Evolutionary conservation across 2,113 vertebrate species (phyloP).

Genomic region (Ciconia stormi): DNA sequence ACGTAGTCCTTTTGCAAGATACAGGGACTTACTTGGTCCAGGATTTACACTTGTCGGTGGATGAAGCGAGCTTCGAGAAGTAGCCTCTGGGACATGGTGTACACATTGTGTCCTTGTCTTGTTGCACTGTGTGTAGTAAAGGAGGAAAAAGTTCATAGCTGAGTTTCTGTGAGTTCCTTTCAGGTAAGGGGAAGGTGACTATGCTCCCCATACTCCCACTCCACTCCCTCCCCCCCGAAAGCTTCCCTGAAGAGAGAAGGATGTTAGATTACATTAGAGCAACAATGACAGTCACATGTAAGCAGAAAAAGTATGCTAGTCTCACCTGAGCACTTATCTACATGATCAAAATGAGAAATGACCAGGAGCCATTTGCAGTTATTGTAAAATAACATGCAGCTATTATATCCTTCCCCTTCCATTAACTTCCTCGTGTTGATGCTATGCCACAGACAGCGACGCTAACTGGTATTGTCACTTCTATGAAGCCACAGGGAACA

Average conservation of each 20-base stretch:
- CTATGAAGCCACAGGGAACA: not conserved
- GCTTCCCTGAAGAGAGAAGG: not conserved
- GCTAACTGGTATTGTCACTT: not conserved
- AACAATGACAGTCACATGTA: not conserved
- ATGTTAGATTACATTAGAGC: not conserved
- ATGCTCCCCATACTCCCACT: not conserved
- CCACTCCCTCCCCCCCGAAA: not conserved
- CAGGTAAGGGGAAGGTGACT: not conserved
- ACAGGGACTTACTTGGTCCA: slow-evolving; percentile 90
- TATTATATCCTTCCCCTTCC: not conserved
- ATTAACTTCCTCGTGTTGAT: not conserved
- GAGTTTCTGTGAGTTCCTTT: not conserved
- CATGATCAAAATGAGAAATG: not conserved
- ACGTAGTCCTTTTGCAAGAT: not conserved
- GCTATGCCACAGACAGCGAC: not conserved
- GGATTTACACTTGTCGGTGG: slow-evolving; percentile 79
- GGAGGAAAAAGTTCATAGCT: not conserved
- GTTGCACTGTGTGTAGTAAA: slow-evolving; percentile 71
- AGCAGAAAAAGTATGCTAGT: not conserved
- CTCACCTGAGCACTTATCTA: not conserved
- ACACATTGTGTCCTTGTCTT: slow-evolving; percentile 73
- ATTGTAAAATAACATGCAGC: not conserved
- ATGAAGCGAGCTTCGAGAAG: slow-evolving; percentile 80
- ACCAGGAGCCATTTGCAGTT: not conserved
- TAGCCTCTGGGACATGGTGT: slow-evolving; percentile 78